Evolutionary conservation across 2,797 vertebrate genomes (phyloP).

Genomic region (Myotis planiceps): DNA sequence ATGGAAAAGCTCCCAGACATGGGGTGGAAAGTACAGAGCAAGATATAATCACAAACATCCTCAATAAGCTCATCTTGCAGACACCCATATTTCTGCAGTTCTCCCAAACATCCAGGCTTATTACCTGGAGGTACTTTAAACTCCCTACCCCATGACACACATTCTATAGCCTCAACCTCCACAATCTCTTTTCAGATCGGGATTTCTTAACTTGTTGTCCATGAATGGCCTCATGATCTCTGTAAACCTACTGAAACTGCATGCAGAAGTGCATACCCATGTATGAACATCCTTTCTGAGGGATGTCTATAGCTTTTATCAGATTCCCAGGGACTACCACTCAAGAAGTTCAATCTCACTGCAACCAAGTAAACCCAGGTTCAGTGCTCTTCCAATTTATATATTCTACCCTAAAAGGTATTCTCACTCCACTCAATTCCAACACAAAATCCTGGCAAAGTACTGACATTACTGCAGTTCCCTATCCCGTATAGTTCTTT

Average conservation of each 20-base stretch:
- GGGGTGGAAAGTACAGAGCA: neutral
- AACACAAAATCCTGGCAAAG: neutral
- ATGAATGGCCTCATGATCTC: neutral
- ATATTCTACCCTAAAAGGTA: neutral
- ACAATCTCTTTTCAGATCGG: neutral
- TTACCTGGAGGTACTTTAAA: neutral
- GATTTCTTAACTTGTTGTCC: neutral
- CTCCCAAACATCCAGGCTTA: neutral
- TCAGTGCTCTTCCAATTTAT: neutral
- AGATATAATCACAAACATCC: neutral
- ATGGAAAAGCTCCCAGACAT: neutral
- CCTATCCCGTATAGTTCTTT: neutral
- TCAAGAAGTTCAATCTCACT: neutral
- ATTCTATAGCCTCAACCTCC: neutral
- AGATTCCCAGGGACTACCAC: neutral
- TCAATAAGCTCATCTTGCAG: neutral
- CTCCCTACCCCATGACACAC: neutral
- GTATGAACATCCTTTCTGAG: neutral
- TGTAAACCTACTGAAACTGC: neutral
- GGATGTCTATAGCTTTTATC: neutral
- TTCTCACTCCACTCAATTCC: neutral
- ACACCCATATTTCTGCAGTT: neutral
- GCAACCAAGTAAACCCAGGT: neutral
- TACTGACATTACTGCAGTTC: neutral
- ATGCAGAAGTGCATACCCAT: neutral